Evolutionary conservation across 2,888 invertebrate species (phyloP), one percentile per base, ranked within the genome.

Genomic region (Aromia moschata): DNA sequence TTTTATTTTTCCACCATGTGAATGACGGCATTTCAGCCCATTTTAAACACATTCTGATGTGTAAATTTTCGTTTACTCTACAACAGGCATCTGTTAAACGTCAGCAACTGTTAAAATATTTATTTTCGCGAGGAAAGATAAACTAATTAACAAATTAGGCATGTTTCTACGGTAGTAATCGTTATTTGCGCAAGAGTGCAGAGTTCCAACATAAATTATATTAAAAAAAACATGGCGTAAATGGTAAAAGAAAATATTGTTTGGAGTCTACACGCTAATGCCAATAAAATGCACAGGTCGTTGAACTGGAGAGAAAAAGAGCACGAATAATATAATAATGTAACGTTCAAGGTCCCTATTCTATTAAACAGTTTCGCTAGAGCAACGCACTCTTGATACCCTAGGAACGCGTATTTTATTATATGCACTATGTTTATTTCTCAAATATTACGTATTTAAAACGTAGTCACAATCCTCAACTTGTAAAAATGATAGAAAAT

Each of bases 91-190:
- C 41, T 41, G 41, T 41, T 41, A 18, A 41, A 41, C 18, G 41
- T 41, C 20, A n/a, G 41, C n/a, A 41, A 41, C 41, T 41, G 38
- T 40, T 40, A 17, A 41, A 41, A 41, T 41, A 41, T 41, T 41
- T 41, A 41, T 41, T 41, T 41, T 41, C 12, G 41, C 18, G 41
- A 18, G 18, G 17, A 41, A 41, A 41, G 18, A 18, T 41, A 41
- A 41, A 41, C 41, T 41, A 20, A 41, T 41, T 41, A 20, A 18
- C 41, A 20, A 41, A 18, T 41, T 41, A 40, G 41, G 20, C 18
- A 41, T 12, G 41, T 1, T 18, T 41, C 12, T 4, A 4, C 41
- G 18, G n/a, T 40, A 25, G 4, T 7, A 25, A 3, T 25, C 25
- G 25, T 25, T 25, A n/a, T n/a, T n/a, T n/a, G n/a, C n/a, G n/a